These are phyloP conservation scores for Gari tellinella DNA, from an alignment of 2,888 invertebrate genomes.

Conservation along the genomic window DNA sequence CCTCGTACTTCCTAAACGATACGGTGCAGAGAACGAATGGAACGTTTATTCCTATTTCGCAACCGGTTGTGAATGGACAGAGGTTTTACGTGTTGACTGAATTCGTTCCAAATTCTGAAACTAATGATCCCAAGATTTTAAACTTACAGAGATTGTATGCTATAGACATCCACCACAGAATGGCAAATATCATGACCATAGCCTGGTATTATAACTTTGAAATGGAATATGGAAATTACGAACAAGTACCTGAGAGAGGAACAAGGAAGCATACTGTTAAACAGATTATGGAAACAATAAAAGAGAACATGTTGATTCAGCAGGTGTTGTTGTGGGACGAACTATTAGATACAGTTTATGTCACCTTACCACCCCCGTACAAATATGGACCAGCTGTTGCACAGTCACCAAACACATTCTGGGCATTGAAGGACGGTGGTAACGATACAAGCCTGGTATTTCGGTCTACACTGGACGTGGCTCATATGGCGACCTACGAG, in stretches of 20 bases:
- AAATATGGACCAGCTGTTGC: background rate
- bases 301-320: slow-evolving; percentile 2
- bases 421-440: slow-evolving; percentile 26
- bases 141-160: slow-evolving; percentile 49
- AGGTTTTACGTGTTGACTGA: slow-evolving; percentile 54
- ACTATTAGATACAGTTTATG: slow-evolving; percentile 13
- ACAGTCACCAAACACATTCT: slow-evolving; percentile 18
- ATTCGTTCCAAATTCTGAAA: slow-evolving; percentile 40
- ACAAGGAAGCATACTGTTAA: too few relatives aligned
- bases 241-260: too few relatives aligned
- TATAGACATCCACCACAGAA: slow-evolving; percentile 45
- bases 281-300: background rate
- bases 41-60: slow-evolving; percentile 48
- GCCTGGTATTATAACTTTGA: slow-evolving; percentile 39
- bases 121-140: background rate
- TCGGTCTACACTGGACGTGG: slow-evolving; percentile 6
- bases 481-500: slow-evolving; percentile 39
- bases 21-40: slow-evolving; percentile 37
- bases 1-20: slow-evolving; percentile 35
- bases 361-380: slow-evolving; percentile 29
- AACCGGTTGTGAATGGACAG: slow-evolving; percentile 49
- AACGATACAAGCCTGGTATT: slow-evolving; percentile 17
- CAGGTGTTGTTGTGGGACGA: slow-evolving; percentile 38
- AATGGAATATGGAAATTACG: background rate
- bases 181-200: slow-evolving; percentile 39